Base-by-base conservation (phyloP, 2,113 vertebrate genomes). In the Ictalurus furcatus region DNA sequence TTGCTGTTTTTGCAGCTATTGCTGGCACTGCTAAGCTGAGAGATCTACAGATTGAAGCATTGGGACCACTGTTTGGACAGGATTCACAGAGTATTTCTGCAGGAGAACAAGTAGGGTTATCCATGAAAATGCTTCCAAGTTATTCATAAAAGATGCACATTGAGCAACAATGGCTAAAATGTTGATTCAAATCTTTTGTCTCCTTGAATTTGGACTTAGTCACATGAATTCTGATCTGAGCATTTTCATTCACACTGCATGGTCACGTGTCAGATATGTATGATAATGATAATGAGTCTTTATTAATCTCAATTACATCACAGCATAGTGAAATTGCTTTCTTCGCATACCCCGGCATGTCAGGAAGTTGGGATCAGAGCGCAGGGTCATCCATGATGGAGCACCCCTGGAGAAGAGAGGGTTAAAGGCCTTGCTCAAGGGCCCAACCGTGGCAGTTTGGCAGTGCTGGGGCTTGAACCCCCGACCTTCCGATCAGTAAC, bases 1-100 rank as follows among this genome's bases (percentile, higher is more conserved):
- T 61, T 80, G 25, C 28, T 80, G 48, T 82, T 82, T 58, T 58
- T 82, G 48, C 48, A 30, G 78, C 48, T 80, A 56, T 16, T 80
- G n/a, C n/a, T 59, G 79, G 54, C n/a, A 59, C n/a, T 59, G 79
- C 79, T 58, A 58, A 0, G 2, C 2, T 12, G 19, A 58, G 17
- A 34, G 79, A 58, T 58, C 2, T 58, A 34, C n/a, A 19, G 30
- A 82, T 4, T 4, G 54, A 82, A 58, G 79, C 4, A 2, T 17
- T 37, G n/a, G 9, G 56, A 34, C 3, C 2, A 37, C n/a, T 23
- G 56, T 82, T 59, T 82, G 54, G n/a, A 59, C 19, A 37, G 30
- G 54, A 82, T 82, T 52, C 12, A 52, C 23, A 6, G 23, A 78
- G 23, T 28, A 78, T 28, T 82, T 82, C 17, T 81, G 52, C 8